Conservation (phyloP, 2,113 vertebrate genomes). For the Lutjanus erythropterus region DNA sequence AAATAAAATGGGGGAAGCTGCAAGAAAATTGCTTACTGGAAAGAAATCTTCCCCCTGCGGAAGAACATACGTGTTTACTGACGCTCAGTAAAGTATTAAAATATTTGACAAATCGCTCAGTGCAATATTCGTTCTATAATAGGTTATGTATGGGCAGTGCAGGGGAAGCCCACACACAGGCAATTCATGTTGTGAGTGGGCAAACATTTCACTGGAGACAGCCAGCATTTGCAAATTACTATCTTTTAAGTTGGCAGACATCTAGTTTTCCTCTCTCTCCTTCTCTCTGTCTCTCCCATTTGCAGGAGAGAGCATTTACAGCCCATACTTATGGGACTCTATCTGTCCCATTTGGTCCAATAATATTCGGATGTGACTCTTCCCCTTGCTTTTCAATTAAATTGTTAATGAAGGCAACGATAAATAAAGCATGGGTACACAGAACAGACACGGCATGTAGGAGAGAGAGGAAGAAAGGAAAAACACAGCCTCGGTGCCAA, state of each 20-base stretch:
- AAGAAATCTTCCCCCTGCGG: neutral
- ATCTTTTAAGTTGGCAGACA: conserved; percentile 72
- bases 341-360: conserved; percentile 45
- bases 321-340: conserved; percentile 53
- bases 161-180: conserved; percentile 69
- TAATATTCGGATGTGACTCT: conserved; percentile 59
- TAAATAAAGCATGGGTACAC: conserved; percentile 70
- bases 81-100: conserved; percentile 34
- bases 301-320: conserved; percentile 47
- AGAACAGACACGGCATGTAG: conserved; percentile 40
- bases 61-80: conserved; percentile 8
- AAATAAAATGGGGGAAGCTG: neutral
- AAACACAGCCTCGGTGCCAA: conserved; percentile 39
- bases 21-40: conserved; percentile 17
- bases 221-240: conserved; percentile 70
- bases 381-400: conserved; percentile 67
- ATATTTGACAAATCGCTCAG: conserved; percentile 33
- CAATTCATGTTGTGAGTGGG: conserved; percentile 71
- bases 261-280: conserved; percentile 20
- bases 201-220: conserved; percentile 72
- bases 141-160: conserved; percentile 54
- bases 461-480: conserved; percentile 30
- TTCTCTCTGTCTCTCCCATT: conserved; percentile 12
- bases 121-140: conserved; percentile 58
- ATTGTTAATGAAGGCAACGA: conserved; percentile 68